Conservation (phyloP, 2,113 vertebrate species). For the Malurus melanocephalus region DNA sequence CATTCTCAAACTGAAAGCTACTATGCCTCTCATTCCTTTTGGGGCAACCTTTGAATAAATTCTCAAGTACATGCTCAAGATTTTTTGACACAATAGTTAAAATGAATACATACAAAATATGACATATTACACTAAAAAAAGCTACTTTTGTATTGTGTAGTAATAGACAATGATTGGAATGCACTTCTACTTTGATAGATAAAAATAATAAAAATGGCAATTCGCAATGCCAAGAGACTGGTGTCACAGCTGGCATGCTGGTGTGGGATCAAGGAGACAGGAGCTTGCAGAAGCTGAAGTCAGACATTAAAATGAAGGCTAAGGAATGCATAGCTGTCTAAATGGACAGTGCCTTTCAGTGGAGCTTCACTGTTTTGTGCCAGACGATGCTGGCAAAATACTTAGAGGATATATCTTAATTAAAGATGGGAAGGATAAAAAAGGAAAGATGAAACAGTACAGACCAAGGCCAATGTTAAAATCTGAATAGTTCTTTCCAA, state of each 20-base stretch:
- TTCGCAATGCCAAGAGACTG: neutral
- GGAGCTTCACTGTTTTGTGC: neutral
- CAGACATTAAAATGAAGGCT: neutral
- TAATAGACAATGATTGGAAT: neutral
- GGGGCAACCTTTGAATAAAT: neutral
- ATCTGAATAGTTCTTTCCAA: neutral
- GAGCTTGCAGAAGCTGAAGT: neutral
- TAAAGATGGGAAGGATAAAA: neutral
- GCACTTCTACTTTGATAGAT: neutral
- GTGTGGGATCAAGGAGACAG: neutral
- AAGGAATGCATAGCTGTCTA: neutral
- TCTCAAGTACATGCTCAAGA: neutral
- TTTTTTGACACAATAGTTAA: neutral
- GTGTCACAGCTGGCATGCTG: neutral
- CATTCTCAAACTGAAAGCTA: neutral
- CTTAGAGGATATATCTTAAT: neutral
- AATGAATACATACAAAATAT: neutral
- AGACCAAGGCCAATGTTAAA: neutral
- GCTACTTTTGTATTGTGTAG: neutral
- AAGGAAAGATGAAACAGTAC: neutral
- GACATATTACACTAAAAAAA: neutral
- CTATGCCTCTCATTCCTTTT: neutral
- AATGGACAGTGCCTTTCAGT: neutral
- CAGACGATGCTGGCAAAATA: neutral
- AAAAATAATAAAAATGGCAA: neutral